A percentile compares a stretch with the other conserved stretches of the same genome.
phyloP scores from a whole-genome alignment of 2,113 vertebrate genomes.

The Chaenocephalus aceratus region DNA sequence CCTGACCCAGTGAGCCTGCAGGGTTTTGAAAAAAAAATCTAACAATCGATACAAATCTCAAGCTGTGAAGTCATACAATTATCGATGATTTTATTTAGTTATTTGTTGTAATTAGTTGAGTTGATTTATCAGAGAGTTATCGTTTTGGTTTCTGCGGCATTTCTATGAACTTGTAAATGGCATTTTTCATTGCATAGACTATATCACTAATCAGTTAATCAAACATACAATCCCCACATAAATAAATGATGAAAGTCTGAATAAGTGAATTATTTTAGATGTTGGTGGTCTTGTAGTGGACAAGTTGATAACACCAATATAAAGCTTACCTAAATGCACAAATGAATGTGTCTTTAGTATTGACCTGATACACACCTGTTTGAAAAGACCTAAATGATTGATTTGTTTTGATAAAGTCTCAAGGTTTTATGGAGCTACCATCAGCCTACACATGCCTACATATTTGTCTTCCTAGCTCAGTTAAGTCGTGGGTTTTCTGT shows the following conservation, averaged over 20 bases:
- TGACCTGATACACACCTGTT: not conserved
- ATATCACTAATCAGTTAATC: no score
- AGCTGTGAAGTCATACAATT: not conserved
- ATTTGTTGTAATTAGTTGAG: not conserved
- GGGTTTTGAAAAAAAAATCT: no score
- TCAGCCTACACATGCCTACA: not conserved
- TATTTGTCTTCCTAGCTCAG: not conserved
- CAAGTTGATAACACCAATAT: no score
- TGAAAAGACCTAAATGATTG: not conserved
- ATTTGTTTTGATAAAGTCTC: not conserved
- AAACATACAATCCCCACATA: not conserved
- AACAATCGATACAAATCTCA: not conserved
- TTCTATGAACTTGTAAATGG: not conserved
- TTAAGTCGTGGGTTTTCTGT: constrained; percentile 29
- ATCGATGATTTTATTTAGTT: not conserved
- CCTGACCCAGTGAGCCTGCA: not conserved
- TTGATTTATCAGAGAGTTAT: not conserved
- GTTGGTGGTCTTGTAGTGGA: no score
- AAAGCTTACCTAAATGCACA: not conserved
- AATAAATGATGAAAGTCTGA: not conserved
- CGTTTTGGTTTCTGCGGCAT: no score
- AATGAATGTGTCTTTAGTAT: not conserved
- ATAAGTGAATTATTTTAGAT: no score
- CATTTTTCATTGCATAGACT: not conserved
- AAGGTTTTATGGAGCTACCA: not conserved